These are phyloP conservation scores for Laupala kohalensis DNA, from an alignment of 1,140 invertebrate species.

Conservation along the genomic window DNA sequence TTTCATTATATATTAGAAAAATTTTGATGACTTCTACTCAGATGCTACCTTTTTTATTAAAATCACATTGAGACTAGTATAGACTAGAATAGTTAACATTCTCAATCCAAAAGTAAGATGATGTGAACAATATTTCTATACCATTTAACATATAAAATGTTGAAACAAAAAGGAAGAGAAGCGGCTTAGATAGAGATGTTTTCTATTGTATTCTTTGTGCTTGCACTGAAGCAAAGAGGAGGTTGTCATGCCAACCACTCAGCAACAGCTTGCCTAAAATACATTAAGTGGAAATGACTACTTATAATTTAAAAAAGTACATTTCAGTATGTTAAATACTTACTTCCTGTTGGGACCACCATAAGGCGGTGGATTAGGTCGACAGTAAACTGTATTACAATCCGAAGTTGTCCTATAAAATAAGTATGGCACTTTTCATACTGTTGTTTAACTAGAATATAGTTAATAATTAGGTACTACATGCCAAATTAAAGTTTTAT, in stretches of 20 bases:
- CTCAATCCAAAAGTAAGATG: too few species aligned
- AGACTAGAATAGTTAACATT: too few species aligned
- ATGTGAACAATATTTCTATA: too few species aligned
- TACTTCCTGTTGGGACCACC: constrained; percentile 3
- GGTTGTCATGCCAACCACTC: not conserved
- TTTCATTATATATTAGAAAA: too few species aligned
- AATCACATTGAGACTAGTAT: too few species aligned
- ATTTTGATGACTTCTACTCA: too few species aligned
- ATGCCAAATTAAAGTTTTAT: not conserved
- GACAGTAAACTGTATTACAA: constrained; percentile 3
- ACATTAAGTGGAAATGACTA: not conserved
- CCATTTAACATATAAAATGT: too few species aligned
- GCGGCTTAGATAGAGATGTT: too few species aligned
- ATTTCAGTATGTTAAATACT: not conserved
- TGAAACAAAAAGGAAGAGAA: too few species aligned
- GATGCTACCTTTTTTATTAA: too few species aligned
- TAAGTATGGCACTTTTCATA: not conserved
- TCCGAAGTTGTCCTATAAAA: constrained; percentile 5
- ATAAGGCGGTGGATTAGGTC: constrained; percentile 11
- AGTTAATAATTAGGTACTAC: not conserved
- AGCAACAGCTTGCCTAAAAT: not conserved
- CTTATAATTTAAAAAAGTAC: not conserved
- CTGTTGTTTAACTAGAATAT: not conserved
- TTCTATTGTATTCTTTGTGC: too few species aligned
- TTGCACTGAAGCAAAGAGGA: not conserved